Conservation (phyloP, 2,888 invertebrate genomes). For the Polydrusus pterygomalis region DNA sequence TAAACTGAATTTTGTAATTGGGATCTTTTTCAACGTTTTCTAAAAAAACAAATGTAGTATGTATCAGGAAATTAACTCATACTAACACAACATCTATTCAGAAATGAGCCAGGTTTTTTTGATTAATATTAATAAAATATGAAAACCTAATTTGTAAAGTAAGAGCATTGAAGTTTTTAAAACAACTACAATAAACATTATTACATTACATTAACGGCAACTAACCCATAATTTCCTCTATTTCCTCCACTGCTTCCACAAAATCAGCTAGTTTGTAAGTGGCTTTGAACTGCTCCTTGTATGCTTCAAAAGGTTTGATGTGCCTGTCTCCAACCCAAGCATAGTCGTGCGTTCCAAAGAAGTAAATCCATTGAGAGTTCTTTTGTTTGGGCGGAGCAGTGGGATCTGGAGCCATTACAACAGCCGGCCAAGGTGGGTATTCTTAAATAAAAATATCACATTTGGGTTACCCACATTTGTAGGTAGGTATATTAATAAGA, state of each 20-base stretch:
- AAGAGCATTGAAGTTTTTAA: too few relatives aligned
- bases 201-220: not conserved
- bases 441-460: slow-evolving; percentile 25
- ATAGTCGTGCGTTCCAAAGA: slow-evolving; percentile 60
- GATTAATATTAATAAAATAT: too few relatives aligned
- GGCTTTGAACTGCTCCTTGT: slow-evolving; percentile 53
- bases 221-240: slow-evolving; percentile 40
- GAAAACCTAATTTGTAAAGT: too few relatives aligned
- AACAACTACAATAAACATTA: not conserved
- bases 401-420: slow-evolving; percentile 52
- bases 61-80: too few relatives aligned
- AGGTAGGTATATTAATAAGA: too few relatives aligned
- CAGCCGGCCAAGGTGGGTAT: slow-evolving; percentile 57
- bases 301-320: slow-evolving; percentile 56
- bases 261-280: slow-evolving; percentile 47
- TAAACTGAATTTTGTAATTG: slow-evolving; percentile 39
- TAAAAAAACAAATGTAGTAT: too few relatives aligned
- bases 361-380: slow-evolving; percentile 55
- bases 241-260: slow-evolving; percentile 52
- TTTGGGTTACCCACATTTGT: too few relatives aligned
- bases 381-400: slow-evolving; percentile 32
- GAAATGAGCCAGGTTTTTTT: too few relatives aligned
- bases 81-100: too few relatives aligned
- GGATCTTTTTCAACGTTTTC: slow-evolving; percentile 39
- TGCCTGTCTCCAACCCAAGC: slow-evolving; percentile 58